Conservation (phyloP, 2,113 vertebrate species). For the Tor tambroides region DNA sequence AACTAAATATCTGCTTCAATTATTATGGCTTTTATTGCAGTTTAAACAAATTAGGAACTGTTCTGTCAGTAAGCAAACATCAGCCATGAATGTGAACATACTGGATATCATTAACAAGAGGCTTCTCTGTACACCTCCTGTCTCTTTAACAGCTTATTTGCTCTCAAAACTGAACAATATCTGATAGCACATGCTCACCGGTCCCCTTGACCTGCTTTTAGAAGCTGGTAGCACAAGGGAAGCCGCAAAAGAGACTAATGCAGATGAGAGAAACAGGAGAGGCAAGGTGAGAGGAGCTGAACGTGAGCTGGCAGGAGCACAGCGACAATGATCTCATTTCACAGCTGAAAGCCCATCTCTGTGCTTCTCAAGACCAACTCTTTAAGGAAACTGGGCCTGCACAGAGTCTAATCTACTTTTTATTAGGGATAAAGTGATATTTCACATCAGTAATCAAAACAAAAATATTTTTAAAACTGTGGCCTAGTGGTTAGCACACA, state of each 20-base stretch:
- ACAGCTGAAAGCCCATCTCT: slow-evolving; percentile 1
- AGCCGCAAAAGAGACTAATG: background rate
- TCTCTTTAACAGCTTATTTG: background rate
- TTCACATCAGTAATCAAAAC: background rate
- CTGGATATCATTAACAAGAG: background rate
- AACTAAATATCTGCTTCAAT: background rate
- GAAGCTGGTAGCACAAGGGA: background rate
- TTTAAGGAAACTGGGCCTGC: background rate
- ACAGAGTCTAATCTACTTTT: background rate
- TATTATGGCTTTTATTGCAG: background rate
- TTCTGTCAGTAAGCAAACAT: background rate
- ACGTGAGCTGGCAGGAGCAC: background rate
- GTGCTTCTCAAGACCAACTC: slow-evolving; percentile 3
- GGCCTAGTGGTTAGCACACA: background rate
- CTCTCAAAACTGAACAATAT: background rate
- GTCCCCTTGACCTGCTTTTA: slow-evolving; percentile 9
- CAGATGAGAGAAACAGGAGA: slow-evolving; percentile 40
- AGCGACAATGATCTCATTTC: slow-evolving; percentile 30
- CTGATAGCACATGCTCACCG: background rate
- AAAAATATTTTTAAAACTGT: background rate
- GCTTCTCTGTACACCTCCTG: background rate
- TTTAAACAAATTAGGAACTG: background rate
- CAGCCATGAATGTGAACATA: background rate
- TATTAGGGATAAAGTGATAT: background rate
- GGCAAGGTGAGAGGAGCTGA: slow-evolving; percentile 29